Evolutionary conservation across 2,797 vertebrate genomes (phyloP).

Genomic region (Myiothlypis chrysogaster): DNA sequence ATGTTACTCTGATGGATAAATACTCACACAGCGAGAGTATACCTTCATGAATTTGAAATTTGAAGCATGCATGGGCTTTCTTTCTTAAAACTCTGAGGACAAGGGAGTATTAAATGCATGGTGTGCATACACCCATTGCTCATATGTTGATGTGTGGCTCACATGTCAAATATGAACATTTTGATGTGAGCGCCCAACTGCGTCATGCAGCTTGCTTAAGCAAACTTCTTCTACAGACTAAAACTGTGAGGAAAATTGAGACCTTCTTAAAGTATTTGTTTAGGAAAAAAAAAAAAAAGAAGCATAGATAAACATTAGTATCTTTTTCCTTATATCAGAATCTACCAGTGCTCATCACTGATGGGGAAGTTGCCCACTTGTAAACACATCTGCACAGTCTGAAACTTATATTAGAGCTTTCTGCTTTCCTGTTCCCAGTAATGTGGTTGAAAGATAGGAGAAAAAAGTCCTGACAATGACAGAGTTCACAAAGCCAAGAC

Average conservation of each 20-base stretch:
- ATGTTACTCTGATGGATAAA: neutral
- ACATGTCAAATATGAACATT: neutral
- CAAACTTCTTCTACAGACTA: neutral
- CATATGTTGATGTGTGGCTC: accelerated
- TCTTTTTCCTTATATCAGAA: neutral
- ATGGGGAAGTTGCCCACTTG: neutral
- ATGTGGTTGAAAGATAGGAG: neutral
- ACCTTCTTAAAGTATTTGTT: neutral
- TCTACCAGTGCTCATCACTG: neutral
- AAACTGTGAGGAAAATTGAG: neutral
- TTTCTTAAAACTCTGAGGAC: neutral
- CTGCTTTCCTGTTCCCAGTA: neutral
- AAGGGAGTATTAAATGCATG: neutral
- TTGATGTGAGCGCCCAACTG: neutral
- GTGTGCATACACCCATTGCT: too few relatives aligned
- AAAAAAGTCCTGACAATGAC: neutral
- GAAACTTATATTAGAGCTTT: neutral
- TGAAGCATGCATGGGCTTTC: neutral
- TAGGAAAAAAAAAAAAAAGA: too few relatives aligned
- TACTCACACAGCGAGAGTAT: neutral
- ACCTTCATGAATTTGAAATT: neutral
- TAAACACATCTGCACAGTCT: neutral
- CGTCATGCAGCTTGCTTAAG: neutral
- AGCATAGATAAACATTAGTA: neutral
- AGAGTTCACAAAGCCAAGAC: neutral